Percentiles rank a stretch among this genome's conserved stretches.
These are phyloP conservation scores for Arrhopalites spinosus DNA, from an alignment of 2,888 invertebrate genomes.

Conservation along the genomic window DNA sequence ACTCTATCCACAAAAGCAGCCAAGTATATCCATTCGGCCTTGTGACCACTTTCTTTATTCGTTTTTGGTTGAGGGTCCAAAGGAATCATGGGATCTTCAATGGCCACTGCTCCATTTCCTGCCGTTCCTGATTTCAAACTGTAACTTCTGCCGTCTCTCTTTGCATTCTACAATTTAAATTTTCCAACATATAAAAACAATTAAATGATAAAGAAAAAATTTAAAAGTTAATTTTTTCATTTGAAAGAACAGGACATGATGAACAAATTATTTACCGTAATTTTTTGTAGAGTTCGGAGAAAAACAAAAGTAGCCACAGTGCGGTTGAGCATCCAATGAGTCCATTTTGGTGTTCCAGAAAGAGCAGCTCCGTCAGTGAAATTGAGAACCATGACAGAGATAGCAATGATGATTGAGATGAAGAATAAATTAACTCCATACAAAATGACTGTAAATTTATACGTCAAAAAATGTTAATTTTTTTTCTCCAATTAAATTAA, in stretches of 20 bases:
- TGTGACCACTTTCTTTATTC: conserved; percentile 13
- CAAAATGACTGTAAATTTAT: conserved; percentile 18
- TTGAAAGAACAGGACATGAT: too few relatives aligned
- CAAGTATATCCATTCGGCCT: conserved; percentile 32
- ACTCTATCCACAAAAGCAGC: conserved; percentile 31
- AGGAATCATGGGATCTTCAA: conserved; percentile 27
- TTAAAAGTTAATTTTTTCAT: too few relatives aligned
- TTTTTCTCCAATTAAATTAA: too few relatives aligned
- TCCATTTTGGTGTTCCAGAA: conserved; percentile 29
- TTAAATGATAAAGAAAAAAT: too few relatives aligned
- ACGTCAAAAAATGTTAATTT: too few relatives aligned
- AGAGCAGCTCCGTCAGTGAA: conserved; percentile 26
- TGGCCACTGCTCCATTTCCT: conserved; percentile 31
- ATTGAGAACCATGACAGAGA: conserved; percentile 27
- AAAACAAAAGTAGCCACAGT: conserved; percentile 24
- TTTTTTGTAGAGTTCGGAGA: conserved; percentile 25
- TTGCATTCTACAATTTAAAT: conserved; percentile 21
- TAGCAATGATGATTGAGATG: conserved; percentile 24
- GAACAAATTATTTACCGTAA: too few relatives aligned
- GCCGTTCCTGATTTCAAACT: conserved; percentile 35
- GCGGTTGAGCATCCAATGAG: conserved; percentile 27
- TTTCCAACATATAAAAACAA: too few relatives aligned
- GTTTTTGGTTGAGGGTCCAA: conserved; percentile 16
- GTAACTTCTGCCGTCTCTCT: conserved; percentile 34
- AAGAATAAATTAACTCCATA: conserved; percentile 34